These are phyloP conservation scores for Macrobrachium rosenbergii DNA, from an alignment of 1,140 invertebrate species.

Conservation along the genomic window DNA sequence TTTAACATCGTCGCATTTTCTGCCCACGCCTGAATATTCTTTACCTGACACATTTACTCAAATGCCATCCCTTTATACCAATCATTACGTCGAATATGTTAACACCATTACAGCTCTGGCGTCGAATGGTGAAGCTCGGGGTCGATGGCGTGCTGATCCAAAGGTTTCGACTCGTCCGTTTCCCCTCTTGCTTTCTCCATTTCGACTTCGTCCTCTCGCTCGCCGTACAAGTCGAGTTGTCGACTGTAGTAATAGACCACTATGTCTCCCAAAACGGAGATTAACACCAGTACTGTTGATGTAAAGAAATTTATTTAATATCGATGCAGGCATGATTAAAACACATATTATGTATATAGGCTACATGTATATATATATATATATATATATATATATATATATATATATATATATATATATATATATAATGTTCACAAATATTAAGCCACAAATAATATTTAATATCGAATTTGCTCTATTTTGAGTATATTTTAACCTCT, in stretches of 20 bases:
- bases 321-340: not conserved
- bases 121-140: no score
- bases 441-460: no score
- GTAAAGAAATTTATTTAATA: not conserved
- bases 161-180: constrained; percentile 15
- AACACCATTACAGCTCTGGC: no score
- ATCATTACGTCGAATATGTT: no score
- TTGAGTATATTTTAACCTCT: no score
- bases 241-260: constrained; percentile 43
- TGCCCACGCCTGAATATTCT: no score
- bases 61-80: no score
- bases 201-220: not conserved
- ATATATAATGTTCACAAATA: not conserved
- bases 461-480: no score
- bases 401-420: not conserved
- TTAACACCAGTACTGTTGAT: constrained; percentile 12
- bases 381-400: not conserved
- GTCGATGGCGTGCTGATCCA: not conserved
- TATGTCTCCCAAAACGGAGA: constrained; percentile 44
- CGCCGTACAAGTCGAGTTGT: constrained; percentile 8
- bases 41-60: no score
- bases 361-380: not conserved
- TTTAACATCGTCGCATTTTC: no score
- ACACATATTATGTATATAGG: not conserved
- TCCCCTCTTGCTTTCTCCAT: constrained; percentile 7